Percentiles rank a stretch among this genome's conserved stretches.
Evolutionary conservation across 2,888 invertebrate species (phyloP).

Genomic region (Agrochola litura): DNA sequence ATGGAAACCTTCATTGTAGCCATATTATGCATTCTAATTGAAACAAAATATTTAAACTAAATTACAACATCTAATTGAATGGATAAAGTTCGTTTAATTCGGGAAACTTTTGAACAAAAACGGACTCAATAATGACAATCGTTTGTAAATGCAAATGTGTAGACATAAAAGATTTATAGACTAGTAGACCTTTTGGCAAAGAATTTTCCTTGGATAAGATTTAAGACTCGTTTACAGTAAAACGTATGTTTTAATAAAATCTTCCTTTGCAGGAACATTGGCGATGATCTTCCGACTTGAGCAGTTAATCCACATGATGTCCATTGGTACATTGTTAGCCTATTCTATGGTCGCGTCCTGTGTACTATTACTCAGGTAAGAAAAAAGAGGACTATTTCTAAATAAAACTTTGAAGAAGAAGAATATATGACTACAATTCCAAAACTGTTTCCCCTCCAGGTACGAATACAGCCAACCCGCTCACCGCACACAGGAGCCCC

Average conservation of each 20-base stretch:
- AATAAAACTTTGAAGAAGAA: background rate
- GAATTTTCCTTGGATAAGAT: background rate
- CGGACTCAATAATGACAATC: no score
- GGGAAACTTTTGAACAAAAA: background rate
- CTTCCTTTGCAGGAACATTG: slow-evolving; percentile 91
- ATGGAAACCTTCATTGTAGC: no score
- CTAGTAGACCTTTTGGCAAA: background rate
- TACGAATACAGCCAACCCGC: slow-evolving; percentile 78
- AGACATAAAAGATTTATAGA: background rate
- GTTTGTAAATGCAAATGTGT: background rate
- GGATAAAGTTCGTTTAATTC: no score
- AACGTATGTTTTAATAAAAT: background rate
- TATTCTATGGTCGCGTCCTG: slow-evolving; percentile 97
- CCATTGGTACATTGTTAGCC: slow-evolving; percentile 96
- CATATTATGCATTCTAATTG: background rate
- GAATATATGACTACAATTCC: no score
- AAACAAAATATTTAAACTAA: no score
- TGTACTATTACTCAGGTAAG: slow-evolving; percentile 94
- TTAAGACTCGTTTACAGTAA: background rate
- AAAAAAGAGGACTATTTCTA: background rate
- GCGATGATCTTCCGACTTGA: slow-evolving; percentile 95
- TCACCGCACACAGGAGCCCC: slow-evolving; percentile 71
- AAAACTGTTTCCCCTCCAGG: slow-evolving; percentile 41
- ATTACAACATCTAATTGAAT: background rate
- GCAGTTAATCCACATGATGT: slow-evolving; percentile 97